Conservation (phyloP, 2,888 invertebrate genomes). For the Gymnocheta viridis region DNA sequence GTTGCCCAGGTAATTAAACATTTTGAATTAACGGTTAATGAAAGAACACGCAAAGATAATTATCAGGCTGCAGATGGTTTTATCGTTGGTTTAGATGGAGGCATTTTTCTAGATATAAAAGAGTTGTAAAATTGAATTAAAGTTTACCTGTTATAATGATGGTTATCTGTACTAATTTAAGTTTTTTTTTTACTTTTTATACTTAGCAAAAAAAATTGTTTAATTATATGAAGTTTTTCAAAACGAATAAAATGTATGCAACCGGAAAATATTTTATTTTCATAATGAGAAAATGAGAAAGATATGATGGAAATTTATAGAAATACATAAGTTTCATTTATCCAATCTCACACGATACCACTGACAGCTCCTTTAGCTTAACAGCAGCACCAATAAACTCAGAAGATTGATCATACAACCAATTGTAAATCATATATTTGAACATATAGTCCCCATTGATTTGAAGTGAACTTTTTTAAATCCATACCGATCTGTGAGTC, state of each 20-base stretch:
- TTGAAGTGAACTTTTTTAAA: too few species aligned
- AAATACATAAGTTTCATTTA: too few species aligned
- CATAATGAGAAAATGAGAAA: not conserved
- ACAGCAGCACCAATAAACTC: too few species aligned
- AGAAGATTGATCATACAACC: too few species aligned
- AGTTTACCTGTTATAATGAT: not conserved
- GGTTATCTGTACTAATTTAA: not conserved
- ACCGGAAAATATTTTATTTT: not conserved
- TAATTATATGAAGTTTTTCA: not conserved
- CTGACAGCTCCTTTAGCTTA: too few species aligned
- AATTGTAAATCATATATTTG: too few species aligned
- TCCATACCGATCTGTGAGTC: too few species aligned
- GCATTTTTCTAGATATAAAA: constrained; percentile 65
- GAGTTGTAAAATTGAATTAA: constrained; percentile 33
- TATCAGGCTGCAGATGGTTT: constrained; percentile 66
- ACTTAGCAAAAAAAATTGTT: not conserved
- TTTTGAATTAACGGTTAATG: constrained; percentile 69
- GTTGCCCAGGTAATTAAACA: constrained; percentile 71
- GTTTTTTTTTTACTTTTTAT: not conserved
- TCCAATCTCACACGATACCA: too few species aligned
- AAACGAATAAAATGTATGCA: not conserved
- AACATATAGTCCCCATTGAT: too few species aligned
- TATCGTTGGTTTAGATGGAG: constrained; percentile 71
- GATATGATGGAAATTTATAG: too few species aligned
- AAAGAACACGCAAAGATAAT: constrained; percentile 69